Conservation (phyloP, 37 sponge, comb jelly and placozoan genomes). For the Aphrocallistes beatrix region DNA sequence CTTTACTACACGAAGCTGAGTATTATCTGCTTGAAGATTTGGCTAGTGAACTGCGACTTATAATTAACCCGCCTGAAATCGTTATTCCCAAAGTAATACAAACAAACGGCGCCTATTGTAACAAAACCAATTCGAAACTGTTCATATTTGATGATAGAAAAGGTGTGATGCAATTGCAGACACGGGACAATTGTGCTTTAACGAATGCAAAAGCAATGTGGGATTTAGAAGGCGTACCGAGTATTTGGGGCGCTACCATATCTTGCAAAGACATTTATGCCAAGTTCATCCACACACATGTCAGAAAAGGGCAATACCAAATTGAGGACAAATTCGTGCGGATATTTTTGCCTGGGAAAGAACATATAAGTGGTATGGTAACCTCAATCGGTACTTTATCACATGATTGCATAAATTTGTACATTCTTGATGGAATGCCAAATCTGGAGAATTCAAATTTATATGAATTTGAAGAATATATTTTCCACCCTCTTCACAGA, state of each 20-base stretch:
- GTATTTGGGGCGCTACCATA: not conserved
- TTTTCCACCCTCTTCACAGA: not conserved
- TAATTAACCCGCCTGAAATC: not conserved
- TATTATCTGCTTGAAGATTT: slow-evolving; percentile 4
- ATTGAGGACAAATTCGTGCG: not conserved
- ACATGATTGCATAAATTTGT: not conserved
- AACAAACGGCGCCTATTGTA: slow-evolving; percentile 10
- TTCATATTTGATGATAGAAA: slow-evolving; percentile 16
- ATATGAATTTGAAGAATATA: slow-evolving; percentile 5
- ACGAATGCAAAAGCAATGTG: not conserved
- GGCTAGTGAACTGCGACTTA: not conserved
- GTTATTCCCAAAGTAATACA: not conserved
- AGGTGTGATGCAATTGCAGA: slow-evolving; percentile 17
- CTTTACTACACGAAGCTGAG: not conserved
- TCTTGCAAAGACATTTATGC: slow-evolving; percentile 9
- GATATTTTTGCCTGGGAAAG: not conserved
- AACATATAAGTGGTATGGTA: slow-evolving; percentile 13
- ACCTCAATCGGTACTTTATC: slow-evolving; percentile 6
- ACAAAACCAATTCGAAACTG: not conserved
- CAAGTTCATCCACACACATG: slow-evolving; percentile 4
- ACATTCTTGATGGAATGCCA: slow-evolving; percentile 17
- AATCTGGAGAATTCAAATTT: not conserved
- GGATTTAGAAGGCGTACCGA: not conserved
- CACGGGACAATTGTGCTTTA: not conserved
- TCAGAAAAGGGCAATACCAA: not conserved